A percentile compares a stretch with the other conserved stretches of the same genome.
Evolutionary conservation across 2,113 vertebrate genomes (phyloP).

Genomic region (Picathartes gymnocephalus): DNA sequence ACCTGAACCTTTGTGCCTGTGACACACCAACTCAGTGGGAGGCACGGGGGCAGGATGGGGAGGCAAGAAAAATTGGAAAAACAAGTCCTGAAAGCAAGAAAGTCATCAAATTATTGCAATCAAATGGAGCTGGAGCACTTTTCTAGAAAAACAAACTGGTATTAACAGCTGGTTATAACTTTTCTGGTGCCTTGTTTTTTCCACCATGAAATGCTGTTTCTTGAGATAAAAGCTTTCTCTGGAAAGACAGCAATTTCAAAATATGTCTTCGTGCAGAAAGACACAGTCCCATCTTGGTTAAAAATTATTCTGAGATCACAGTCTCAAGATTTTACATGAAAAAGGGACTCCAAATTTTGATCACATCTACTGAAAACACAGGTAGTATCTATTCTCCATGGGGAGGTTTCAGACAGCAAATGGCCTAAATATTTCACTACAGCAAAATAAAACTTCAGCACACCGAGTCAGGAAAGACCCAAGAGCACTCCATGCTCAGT

Average conservation of each 20-base stretch:
- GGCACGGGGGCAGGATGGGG: neutral
- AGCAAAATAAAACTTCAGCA: neutral
- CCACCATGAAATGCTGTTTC: neutral
- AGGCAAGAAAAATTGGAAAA: neutral
- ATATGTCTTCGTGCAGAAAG: neutral
- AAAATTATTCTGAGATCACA: neutral
- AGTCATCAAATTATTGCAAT: neutral
- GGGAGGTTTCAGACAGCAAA: neutral
- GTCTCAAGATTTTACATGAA: neutral
- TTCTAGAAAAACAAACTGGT: neutral
- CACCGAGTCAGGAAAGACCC: neutral
- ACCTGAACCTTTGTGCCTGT: neutral
- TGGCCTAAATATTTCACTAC: neutral
- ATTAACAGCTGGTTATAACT: neutral
- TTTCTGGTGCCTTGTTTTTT: neutral
- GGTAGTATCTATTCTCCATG: neutral
- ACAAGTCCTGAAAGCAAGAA: neutral
- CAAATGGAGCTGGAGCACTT: neutral
- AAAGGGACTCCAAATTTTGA: neutral
- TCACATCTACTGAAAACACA: neutral
- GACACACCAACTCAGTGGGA: fast-evolving
- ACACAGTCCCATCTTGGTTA: neutral
- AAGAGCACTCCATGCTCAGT: neutral
- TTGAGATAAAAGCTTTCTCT: conserved; percentile 4
- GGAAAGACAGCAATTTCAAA: conserved; percentile 18